Evolutionary conservation across 1,140 invertebrate species (phyloP).

Genomic region (Hydropsyche tenuis): DNA sequence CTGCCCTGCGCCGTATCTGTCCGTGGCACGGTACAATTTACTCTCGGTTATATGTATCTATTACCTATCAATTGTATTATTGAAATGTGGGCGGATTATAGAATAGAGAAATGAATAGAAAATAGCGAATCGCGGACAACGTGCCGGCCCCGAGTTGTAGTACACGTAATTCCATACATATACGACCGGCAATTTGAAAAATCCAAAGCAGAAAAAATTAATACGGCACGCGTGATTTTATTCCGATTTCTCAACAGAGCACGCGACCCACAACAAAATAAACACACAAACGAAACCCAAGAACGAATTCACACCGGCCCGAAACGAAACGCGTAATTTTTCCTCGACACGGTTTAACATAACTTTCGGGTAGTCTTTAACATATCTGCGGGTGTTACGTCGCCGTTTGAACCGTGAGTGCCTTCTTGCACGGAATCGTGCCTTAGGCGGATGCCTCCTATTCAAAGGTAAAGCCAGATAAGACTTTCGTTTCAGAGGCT

Average conservation of each 20-base stretch:
- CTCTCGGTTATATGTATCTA: conserved; percentile 46
- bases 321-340: too few relatives aligned
- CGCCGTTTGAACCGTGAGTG: conserved; percentile 23
- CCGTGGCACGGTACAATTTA: conserved; percentile 41
- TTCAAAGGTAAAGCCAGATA: conserved; percentile 38
- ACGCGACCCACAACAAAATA: too few relatives aligned
- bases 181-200: neutral
- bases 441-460: conserved; percentile 36
- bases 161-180: conserved; percentile 8
- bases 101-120: conserved; percentile 47
- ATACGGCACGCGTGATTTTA: too few relatives aligned
- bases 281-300: too few relatives aligned
- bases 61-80: conserved; percentile 49
- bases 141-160: neutral
- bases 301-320: too few relatives aligned
- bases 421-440: conserved; percentile 27
- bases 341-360: too few relatives aligned
- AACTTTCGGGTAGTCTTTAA: too few relatives aligned
- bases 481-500: conserved; percentile 40
- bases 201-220: too few relatives aligned
- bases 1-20: conserved; percentile 20
- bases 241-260: too few relatives aligned
- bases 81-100: conserved; percentile 48
- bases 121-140: conserved; percentile 34
- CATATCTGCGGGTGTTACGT: neutral